These are phyloP conservation scores for Spizaetus ornatus DNA, from an alignment of 2,113 vertebrate genomes.

Conservation along the genomic window DNA sequence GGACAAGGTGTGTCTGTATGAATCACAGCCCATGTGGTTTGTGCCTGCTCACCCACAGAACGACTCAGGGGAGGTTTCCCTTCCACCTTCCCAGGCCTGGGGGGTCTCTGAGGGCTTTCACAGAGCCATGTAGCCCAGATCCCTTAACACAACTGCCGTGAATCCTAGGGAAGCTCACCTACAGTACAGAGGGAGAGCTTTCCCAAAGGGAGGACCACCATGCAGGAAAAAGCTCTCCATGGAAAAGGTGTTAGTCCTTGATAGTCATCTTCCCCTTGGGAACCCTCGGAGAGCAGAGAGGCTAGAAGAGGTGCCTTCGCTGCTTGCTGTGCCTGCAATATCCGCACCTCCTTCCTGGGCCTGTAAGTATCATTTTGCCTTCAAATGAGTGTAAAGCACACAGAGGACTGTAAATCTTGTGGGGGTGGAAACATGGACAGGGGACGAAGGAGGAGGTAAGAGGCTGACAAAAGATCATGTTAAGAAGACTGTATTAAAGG, in stretches of 20 bases:
- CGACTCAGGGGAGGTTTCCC: accelerated
- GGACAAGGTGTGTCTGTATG: neutral
- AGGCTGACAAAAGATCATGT: neutral
- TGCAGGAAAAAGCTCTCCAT: neutral
- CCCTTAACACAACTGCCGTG: accelerated
- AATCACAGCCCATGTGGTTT: neutral
- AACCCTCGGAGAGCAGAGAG: neutral
- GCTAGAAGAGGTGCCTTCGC: neutral
- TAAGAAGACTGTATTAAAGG: neutral
- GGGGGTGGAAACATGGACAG: accelerated
- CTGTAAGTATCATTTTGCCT: neutral
- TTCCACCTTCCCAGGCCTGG: neutral
- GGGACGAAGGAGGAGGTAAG: neutral
- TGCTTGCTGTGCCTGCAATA: neutral
- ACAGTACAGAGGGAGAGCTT: neutral
- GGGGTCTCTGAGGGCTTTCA: neutral
- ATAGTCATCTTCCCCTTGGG: neutral
- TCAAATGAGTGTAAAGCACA: neutral
- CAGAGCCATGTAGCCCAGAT: neutral
- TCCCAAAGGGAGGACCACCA: neutral
- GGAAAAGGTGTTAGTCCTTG: neutral
- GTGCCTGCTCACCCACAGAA: neutral
- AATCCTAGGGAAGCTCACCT: neutral
- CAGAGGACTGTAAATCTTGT: neutral
- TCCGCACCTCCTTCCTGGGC: neutral